Evolutionary conservation across 1,140 invertebrate genomes (phyloP).

Genomic region (Drosophila lini): DNA sequence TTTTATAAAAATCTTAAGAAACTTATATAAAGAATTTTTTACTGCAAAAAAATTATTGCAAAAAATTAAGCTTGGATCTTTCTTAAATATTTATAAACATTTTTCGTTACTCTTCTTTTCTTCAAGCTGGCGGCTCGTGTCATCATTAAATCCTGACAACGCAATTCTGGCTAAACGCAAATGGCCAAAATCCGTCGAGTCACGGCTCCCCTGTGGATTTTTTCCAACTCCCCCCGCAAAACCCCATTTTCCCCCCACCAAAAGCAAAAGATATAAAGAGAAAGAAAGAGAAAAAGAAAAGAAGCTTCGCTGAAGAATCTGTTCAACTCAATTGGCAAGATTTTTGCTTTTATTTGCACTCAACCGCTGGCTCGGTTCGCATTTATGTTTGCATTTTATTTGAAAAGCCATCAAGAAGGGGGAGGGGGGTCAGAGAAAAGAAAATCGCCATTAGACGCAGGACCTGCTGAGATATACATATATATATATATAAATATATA

Average conservation of each 20-base stretch:
- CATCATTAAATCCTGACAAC: constrained; percentile 75
- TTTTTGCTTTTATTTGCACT: constrained; percentile 75
- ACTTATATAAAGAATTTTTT: neutral
- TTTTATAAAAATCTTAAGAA: neutral
- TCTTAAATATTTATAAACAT: constrained; percentile 14
- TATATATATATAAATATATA: constrained; percentile 8
- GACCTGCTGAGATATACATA: constrained; percentile 20
- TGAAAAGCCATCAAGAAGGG: constrained; percentile 60
- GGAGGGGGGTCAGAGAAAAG: constrained; percentile 21
- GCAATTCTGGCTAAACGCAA: constrained; percentile 68
- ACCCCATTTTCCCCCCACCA: neutral
- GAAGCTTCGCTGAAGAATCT: constrained; percentile 27
- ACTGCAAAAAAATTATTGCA: neutral
- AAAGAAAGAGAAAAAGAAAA: neutral
- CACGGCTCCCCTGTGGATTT: constrained; percentile 43
- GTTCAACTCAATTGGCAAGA: constrained; percentile 69
- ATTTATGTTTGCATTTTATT: constrained; percentile 77
- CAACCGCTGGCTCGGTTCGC: constrained; percentile 53
- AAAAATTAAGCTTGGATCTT: constrained; percentile 1
- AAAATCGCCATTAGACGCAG: constrained; percentile 59
- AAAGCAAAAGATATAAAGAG: neutral
- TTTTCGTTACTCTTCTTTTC: neutral
- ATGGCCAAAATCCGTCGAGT: constrained; percentile 51
- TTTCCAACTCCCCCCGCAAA: neutral
- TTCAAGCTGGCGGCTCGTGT: constrained; percentile 39